Percentiles rank a stretch among this genome's conserved stretches.
phyloP scores from a whole-genome alignment of 2,113 vertebrate genomes.

The Phasianus colchicus region DNA sequence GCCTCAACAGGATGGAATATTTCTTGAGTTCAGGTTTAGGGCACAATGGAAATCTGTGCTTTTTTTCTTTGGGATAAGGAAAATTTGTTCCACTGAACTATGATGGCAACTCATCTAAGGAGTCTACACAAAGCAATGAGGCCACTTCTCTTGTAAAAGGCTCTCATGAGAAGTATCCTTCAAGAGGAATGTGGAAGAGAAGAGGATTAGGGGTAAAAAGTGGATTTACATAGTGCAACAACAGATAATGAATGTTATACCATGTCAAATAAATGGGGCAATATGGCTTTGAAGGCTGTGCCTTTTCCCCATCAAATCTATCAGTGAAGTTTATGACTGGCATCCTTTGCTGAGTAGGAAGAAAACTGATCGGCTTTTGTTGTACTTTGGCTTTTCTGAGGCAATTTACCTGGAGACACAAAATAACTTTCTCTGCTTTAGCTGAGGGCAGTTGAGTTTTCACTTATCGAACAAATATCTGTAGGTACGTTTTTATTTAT shows the following conservation, averaged over 20 bases:
- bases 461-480: not conserved
- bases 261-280: accelerated
- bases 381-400: not conserved
- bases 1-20: not conserved
- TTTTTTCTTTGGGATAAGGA: not conserved
- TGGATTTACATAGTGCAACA: constrained; percentile 1
- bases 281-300: not conserved
- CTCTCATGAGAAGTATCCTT: constrained; percentile 11
- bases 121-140: not conserved
- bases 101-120: not conserved
- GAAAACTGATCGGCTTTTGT: not conserved
- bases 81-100: not conserved
- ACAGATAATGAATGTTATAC: not conserved
- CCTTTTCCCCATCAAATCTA: not conserved
- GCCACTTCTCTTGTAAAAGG: not conserved
- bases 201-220: not conserved
- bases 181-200: not conserved
- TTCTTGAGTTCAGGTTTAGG: not conserved
- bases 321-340: accelerated
- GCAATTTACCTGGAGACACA: not conserved
- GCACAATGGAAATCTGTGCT: not conserved
- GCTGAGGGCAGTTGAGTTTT: not conserved
- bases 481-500: not conserved
- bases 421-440: not conserved
- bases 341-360: not conserved